Conservation (phyloP, 2,797 vertebrate species). For the Clamator glandarius region DNA sequence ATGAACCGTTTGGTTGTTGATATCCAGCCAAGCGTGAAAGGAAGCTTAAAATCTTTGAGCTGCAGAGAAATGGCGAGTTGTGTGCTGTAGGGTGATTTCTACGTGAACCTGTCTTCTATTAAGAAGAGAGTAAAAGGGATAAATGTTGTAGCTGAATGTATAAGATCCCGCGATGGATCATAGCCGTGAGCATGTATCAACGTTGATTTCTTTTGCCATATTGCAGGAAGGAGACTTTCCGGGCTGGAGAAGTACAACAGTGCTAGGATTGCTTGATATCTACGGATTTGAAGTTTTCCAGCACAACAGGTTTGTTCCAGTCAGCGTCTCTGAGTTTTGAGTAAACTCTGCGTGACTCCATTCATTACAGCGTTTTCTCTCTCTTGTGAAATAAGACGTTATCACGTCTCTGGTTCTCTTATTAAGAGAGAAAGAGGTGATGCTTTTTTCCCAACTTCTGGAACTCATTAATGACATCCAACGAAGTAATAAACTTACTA, state of each 20-base stretch:
- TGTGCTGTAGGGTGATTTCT: not conserved
- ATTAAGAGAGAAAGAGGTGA: not conserved
- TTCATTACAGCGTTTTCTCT: not conserved
- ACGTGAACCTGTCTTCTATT: not conserved
- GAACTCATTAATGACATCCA: not conserved
- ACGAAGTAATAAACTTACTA: not conserved
- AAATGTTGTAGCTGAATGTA: not conserved
- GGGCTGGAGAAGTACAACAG: constrained; percentile 83
- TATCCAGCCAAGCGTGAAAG: fast-evolving
- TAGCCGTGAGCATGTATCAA: not conserved
- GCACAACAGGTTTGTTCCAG: constrained; percentile 88
- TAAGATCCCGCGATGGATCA: fast-evolving
- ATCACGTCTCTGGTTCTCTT: not conserved
- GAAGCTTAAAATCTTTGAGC: not conserved
- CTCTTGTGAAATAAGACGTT: not conserved
- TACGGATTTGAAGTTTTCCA: constrained; percentile 99
- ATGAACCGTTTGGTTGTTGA: not conserved
- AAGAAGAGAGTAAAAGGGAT: not conserved
- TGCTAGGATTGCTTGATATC: constrained; percentile 95
- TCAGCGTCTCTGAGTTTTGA: not conserved
- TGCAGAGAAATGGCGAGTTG: not conserved
- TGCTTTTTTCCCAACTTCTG: not conserved
- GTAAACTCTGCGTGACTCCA: not conserved
- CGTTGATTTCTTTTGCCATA: not conserved
- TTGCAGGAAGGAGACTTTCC: constrained; percentile 86